Conservation (phyloP, 1,140 invertebrate genomes). For the Drosophila auraria region DNA sequence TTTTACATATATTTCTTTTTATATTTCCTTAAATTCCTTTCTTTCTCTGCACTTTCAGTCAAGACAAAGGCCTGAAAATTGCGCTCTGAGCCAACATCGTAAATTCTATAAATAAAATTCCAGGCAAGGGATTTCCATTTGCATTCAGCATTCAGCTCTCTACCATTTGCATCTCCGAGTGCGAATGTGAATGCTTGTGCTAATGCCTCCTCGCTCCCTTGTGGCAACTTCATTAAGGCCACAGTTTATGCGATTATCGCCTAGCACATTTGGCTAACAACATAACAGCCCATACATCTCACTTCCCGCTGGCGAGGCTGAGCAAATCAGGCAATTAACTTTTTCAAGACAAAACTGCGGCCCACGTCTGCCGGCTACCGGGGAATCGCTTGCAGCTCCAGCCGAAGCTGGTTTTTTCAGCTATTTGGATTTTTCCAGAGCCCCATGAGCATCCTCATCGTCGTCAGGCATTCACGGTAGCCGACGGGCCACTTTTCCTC, state of each 20-base stretch:
- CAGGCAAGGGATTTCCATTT: not conserved
- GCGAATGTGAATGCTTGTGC: conserved; percentile 4
- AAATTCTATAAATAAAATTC: conserved; percentile 46
- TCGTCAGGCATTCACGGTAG: conserved; percentile 41
- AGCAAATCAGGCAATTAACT: conserved; percentile 80
- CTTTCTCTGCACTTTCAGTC: not conserved
- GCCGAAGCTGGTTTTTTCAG: conserved; percentile 62
- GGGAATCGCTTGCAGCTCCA: not conserved
- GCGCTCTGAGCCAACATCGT: conserved; percentile 14
- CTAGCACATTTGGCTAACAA: conserved; percentile 73
- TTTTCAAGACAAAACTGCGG: conserved; percentile 48
- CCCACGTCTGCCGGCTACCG: conserved; percentile 45
- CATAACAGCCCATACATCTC: conserved; percentile 41
- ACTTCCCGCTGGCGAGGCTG: conserved; percentile 37
- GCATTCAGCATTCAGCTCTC: conserved; percentile 4
- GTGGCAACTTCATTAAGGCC: conserved; percentile 46
- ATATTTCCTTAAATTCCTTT: not conserved
- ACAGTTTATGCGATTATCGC: conserved; percentile 59
- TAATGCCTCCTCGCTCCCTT: conserved; percentile 8
- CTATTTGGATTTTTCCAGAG: conserved; percentile 61
- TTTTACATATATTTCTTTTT: no score
- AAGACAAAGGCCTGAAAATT: conserved; percentile 56
- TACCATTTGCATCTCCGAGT: not conserved
- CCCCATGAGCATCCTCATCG: conserved; percentile 53
- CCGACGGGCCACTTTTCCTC: conserved; percentile 72